Conservation (phyloP, 2,888 invertebrate genomes). For the Microdon myrmicae region DNA sequence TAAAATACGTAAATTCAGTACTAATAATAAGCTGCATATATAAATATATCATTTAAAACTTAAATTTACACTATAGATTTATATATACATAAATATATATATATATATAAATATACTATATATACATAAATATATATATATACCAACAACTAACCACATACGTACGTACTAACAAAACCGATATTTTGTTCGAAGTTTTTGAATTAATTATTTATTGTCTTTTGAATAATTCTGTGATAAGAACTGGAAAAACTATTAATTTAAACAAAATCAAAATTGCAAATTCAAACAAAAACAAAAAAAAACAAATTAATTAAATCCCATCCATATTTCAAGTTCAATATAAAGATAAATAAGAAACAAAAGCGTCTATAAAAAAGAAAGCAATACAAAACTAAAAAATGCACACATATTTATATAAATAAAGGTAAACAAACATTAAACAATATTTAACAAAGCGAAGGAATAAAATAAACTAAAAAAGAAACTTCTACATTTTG, state of each 20-base stretch:
- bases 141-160: conserved; percentile 19
- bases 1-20: conserved; percentile 36
- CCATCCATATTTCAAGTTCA: conserved; percentile 46
- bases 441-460: conserved; percentile 11
- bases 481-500: conserved; percentile 14
- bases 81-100: too few species aligned
- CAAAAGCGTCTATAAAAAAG: too few species aligned
- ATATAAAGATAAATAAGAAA: conserved; percentile 27
- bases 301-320: conserved; percentile 31
- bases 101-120: conserved; percentile 7
- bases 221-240: conserved; percentile 52
- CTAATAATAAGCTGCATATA: conserved; percentile 40
- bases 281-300: conserved; percentile 3
- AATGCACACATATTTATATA: conserved; percentile 44
- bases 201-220: conserved; percentile 33
- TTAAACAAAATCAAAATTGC: conserved; percentile 9
- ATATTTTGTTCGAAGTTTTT: conserved; percentile 29
- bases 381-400: too few species aligned
- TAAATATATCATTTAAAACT: conserved; percentile 31
- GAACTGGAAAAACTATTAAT: conserved; percentile 43
- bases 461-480: background rate
- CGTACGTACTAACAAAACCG: conserved; percentile 15
- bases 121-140: conserved; percentile 11
- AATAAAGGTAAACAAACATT: conserved; percentile 19
- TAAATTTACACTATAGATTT: too few species aligned